A percentile compares a stretch with the other conserved stretches of the same genome.
These are phyloP conservation scores for Agrotis exclamationis DNA, from an alignment of 2,888 invertebrate species.

Conservation along the genomic window DNA sequence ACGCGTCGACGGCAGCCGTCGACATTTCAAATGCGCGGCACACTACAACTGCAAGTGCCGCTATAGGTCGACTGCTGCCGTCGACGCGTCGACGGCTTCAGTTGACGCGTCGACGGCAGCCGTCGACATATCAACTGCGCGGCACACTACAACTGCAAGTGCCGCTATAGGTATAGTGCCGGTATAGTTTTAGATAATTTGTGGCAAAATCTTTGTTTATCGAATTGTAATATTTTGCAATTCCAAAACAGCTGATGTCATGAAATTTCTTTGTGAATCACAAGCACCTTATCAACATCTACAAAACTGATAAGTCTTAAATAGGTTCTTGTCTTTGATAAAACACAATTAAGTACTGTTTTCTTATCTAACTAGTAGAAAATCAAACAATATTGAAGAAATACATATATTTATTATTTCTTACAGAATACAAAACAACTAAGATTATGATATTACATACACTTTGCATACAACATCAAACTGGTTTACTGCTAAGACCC, in stretches of 20 bases:
- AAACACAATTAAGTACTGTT: conserved; percentile 34
- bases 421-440: conserved; percentile 76
- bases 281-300: conserved; percentile 52
- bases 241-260: conserved; percentile 21
- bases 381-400: conserved; percentile 66
- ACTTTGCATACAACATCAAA: conserved; percentile 68
- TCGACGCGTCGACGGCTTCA: too few relatives aligned
- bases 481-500: conserved; percentile 58
- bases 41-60: too few relatives aligned
- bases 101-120: too few relatives aligned
- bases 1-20: too few relatives aligned
- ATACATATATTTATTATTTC: conserved; percentile 70
- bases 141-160: too few relatives aligned
- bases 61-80: too few relatives aligned
- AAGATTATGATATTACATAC: conserved; percentile 75
- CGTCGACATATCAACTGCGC: too few relatives aligned
- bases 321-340: conserved; percentile 55
- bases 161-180: too few relatives aligned
- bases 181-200: too few relatives aligned
- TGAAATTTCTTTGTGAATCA: conserved; percentile 45
- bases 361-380: conserved; percentile 23
- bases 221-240: not conserved
- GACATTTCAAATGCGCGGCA: too few relatives aligned
- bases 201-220: not conserved
- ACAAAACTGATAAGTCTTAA: conserved; percentile 59